Evolutionary conservation across 2,888 invertebrate species (phyloP).

Genomic region (Dione vanillae): DNA sequence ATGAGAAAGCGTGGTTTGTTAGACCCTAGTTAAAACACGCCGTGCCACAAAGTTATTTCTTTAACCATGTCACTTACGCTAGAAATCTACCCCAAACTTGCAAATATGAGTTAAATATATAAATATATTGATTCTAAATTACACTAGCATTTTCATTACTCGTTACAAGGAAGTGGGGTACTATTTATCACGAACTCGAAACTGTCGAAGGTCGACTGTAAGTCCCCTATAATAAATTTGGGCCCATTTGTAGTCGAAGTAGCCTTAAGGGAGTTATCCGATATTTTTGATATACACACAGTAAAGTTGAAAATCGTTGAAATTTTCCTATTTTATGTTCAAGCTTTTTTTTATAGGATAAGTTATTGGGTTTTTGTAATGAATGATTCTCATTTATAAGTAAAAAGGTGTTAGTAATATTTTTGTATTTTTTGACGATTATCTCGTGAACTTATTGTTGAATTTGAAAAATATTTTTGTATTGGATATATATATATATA

Average conservation of each 20-base stretch:
- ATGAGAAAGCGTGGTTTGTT: too few species aligned
- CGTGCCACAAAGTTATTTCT: too few species aligned
- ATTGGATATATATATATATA: too few species aligned
- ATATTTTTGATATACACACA: slow-evolving; percentile 34
- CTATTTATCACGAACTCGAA: slow-evolving; percentile 43
- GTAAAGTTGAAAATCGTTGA: slow-evolving; percentile 29
- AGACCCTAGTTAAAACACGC: too few species aligned
- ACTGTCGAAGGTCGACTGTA: slow-evolving; percentile 42
- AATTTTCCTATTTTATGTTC: background rate
- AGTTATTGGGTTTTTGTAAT: background rate
- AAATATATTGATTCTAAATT: slow-evolving; percentile 32
- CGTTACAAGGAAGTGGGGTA: slow-evolving; percentile 34
- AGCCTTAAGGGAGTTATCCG: slow-evolving; percentile 39
- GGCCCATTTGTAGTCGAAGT: slow-evolving; percentile 46
- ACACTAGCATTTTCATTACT: slow-evolving; percentile 34
- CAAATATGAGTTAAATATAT: slow-evolving; percentile 3
- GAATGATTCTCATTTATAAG: background rate
- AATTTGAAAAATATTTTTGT: too few species aligned
- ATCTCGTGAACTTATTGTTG: too few species aligned
- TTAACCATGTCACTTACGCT: too few species aligned
- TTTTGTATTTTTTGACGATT: too few species aligned
- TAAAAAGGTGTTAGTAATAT: background rate
- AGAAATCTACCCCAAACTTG: too few species aligned
- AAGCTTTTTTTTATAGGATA: background rate
- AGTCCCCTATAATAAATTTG: slow-evolving; percentile 48